Conservation (phyloP, 2,888 invertebrate species). For the Steinernema hermaphroditum region DNA sequence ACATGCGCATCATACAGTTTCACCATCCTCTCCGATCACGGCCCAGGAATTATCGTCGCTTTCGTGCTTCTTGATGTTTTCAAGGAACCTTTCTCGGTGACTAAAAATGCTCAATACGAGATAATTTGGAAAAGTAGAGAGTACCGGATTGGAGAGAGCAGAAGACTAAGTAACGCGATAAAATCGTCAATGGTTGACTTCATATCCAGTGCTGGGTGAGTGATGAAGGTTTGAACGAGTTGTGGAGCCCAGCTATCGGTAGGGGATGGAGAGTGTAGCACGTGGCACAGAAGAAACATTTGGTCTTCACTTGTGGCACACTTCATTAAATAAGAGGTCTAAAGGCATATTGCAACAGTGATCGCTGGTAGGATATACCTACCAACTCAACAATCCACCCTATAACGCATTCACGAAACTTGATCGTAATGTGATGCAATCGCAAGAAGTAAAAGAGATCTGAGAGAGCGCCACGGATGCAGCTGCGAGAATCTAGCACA, state of each 20-base stretch:
- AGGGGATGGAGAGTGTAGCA: conserved; percentile 60
- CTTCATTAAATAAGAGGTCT: conserved; percentile 56
- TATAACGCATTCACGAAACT: conserved; percentile 53
- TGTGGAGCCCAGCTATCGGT: conserved; percentile 55
- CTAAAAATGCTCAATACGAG: conserved; percentile 30
- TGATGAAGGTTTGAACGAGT: conserved; percentile 51
- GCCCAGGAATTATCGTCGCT: conserved; percentile 45
- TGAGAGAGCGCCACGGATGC: conserved; percentile 49
- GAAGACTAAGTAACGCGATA: conserved; percentile 56
- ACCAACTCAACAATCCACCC: conserved; percentile 61
- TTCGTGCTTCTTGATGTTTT: conserved; percentile 34
- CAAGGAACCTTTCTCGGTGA: conserved; percentile 46
- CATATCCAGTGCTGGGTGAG: conserved; percentile 43
- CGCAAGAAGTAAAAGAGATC: conserved; percentile 61
- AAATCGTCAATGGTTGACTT: conserved; percentile 56
- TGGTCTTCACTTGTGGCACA: conserved; percentile 53
- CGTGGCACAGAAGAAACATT: conserved; percentile 58
- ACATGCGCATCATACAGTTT: conserved; percentile 37
- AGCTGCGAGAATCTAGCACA: conserved; percentile 30
- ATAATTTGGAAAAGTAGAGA: neutral
- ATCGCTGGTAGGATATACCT: too few species aligned
- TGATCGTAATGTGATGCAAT: conserved; percentile 49
- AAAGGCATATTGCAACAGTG: conserved; percentile 28
- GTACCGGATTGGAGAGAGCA: conserved; percentile 56
- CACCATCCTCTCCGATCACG: conserved; percentile 50